Conservation (phyloP, 2,113 vertebrate species). For the Python bivittatus region DNA sequence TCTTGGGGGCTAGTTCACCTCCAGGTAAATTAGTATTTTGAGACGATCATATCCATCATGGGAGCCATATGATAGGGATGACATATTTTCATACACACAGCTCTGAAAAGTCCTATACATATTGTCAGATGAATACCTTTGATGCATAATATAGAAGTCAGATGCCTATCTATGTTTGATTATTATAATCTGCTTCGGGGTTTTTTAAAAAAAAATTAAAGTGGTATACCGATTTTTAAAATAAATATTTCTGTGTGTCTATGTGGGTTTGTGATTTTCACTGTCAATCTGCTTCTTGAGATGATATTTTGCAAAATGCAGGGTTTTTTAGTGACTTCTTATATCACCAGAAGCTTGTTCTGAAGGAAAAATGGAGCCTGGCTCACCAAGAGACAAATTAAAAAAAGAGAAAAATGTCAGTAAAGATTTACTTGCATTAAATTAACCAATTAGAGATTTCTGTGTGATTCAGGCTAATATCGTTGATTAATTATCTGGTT, state of each 20-base stretch:
- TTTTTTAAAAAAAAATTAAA: not conserved
- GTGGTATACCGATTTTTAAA: not conserved
- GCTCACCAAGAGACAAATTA: not conserved
- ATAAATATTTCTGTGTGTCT: not conserved
- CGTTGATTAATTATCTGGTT: not conserved
- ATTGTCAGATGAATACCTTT: not conserved
- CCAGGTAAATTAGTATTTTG: not conserved
- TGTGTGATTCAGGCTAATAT: not conserved
- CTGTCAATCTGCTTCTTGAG: not conserved
- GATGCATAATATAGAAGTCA: not conserved
- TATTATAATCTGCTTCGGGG: not conserved
- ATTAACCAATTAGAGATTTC: not conserved
- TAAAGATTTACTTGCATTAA: not conserved
- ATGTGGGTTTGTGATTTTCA: not conserved
- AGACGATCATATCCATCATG: not conserved
- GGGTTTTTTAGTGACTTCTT: not conserved
- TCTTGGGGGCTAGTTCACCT: not conserved
- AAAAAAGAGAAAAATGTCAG: not conserved
- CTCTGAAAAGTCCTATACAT: not conserved
- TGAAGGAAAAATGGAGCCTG: not conserved
- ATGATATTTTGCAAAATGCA: not conserved
- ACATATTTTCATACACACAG: not conserved
- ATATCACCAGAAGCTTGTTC: not conserved
- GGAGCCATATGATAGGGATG: not conserved
- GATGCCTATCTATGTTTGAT: not conserved